Conservation (phyloP, 1,140 invertebrate species). For the Drosophila busckii region DNA sequence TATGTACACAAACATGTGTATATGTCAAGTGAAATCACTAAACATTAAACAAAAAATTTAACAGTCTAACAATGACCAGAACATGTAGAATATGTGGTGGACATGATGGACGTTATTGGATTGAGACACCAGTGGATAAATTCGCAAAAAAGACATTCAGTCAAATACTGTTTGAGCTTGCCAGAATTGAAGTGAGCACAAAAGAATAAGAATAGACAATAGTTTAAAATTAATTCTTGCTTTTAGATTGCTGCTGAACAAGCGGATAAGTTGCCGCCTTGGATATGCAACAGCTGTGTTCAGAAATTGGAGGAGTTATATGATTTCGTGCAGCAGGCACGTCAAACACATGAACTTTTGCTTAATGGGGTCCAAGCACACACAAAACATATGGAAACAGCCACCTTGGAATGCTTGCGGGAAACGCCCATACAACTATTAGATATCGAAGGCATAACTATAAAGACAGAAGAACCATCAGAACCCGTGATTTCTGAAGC, state of each 20-base stretch:
- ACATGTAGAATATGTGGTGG: constrained; percentile 48
- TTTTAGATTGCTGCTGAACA: constrained; percentile 31
- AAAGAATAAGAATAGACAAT: constrained; percentile 9
- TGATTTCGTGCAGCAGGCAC: constrained; percentile 48
- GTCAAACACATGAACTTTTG: constrained; percentile 41
- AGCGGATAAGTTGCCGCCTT: constrained; percentile 38
- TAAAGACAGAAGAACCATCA: constrained; percentile 44
- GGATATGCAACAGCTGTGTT: constrained; percentile 43
- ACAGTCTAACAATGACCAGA: constrained; percentile 35
- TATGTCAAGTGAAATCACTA: constrained; percentile 1
- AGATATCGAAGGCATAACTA: constrained; percentile 49
- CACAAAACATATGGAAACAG: constrained; percentile 1
- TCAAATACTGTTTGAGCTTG: constrained; percentile 43
- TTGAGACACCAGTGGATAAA: constrained; percentile 52
- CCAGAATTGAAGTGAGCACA: constrained; percentile 39
- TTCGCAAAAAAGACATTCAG: constrained; percentile 50
- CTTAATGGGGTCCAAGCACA: constrained; percentile 10
- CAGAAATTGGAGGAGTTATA: constrained; percentile 43
- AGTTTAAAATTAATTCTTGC: not conserved
- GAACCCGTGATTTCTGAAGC: constrained; percentile 1
- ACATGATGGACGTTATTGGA: constrained; percentile 47
- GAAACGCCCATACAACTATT: constrained; percentile 53
- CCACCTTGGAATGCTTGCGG: constrained; percentile 29
- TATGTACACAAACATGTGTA: no score
- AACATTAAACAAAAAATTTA: not conserved